phyloP scores from a whole-genome alignment of 1,140 invertebrate species.

The Plodia interpunctella region DNA sequence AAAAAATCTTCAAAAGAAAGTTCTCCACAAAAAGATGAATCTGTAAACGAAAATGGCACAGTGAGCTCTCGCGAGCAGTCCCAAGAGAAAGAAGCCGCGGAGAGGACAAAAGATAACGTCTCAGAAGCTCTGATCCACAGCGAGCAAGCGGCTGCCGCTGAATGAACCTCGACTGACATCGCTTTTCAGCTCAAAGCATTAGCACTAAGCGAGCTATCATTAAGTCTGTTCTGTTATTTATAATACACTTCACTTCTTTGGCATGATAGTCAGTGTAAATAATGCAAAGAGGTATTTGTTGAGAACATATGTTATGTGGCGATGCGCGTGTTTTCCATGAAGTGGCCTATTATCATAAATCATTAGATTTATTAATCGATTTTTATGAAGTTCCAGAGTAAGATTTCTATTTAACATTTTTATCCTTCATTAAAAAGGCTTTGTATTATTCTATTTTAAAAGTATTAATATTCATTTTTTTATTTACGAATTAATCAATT shows the following conservation, averaged over 20 bases:
- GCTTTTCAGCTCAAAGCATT: slow-evolving; percentile 70
- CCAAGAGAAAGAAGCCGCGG: slow-evolving; percentile 44
- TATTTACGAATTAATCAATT: slow-evolving; percentile 24
- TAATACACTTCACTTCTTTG: slow-evolving; percentile 63
- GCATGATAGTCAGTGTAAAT: slow-evolving; percentile 70
- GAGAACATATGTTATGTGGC: slow-evolving; percentile 49
- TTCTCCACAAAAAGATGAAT: slow-evolving; percentile 40
- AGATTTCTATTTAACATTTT: slow-evolving; percentile 61
- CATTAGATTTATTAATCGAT: slow-evolving; percentile 48
- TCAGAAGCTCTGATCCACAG: slow-evolving; percentile 66
- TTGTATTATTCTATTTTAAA: slow-evolving; percentile 48
- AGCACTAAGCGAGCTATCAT: slow-evolving; percentile 67
- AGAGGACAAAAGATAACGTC: slow-evolving; percentile 53
- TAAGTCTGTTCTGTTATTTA: slow-evolving; percentile 65
- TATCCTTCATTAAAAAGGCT: slow-evolving; percentile 43
- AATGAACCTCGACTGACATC: slow-evolving; percentile 50
- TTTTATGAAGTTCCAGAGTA: slow-evolving; percentile 50
- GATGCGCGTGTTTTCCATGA: slow-evolving; percentile 43
- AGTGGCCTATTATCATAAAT: slow-evolving; percentile 58
- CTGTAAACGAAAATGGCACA: slow-evolving; percentile 56
- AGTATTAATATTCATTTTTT: slow-evolving; percentile 49
- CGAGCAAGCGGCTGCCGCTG: slow-evolving; percentile 57
- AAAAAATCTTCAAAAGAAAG: slow-evolving; percentile 31
- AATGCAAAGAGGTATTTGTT: slow-evolving; percentile 59
- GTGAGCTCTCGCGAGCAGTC: slow-evolving; percentile 61